Percentiles rank a stretch among this genome's conserved stretches.
Evolutionary conservation across 2,888 invertebrate species (phyloP).

Genomic region (Drosophila affinis): DNA sequence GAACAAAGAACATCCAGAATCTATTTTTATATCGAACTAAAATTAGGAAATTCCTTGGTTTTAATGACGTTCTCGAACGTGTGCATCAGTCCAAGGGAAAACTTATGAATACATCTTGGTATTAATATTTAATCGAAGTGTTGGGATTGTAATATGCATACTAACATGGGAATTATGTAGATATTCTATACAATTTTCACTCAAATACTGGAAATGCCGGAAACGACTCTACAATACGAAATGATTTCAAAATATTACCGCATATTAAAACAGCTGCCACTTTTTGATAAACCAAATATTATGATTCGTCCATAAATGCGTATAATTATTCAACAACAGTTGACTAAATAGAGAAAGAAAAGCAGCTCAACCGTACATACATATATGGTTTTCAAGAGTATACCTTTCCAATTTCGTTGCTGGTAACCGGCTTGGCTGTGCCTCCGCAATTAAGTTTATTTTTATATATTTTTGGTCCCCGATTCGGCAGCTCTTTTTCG

Average conservation of each 20-base stretch:
- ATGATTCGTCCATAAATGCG: not conserved
- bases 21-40: constrained; percentile 15
- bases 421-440: constrained; percentile 31
- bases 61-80: not conserved
- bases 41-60: constrained; percentile 14
- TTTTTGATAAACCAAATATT: not conserved
- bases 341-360: not conserved
- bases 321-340: constrained; percentile 1
- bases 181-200: too few relatives aligned
- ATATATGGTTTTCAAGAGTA: constrained; percentile 9
- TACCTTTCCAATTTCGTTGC: constrained; percentile 16
- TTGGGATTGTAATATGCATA: too few relatives aligned
- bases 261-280: constrained; percentile 9
- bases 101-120: constrained; percentile 3
- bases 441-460: constrained; percentile 38
- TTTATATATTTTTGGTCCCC: constrained; percentile 2
- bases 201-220: not conserved
- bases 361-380: not conserved
- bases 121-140: too few relatives aligned
- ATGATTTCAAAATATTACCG: not conserved
- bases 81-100: not conserved
- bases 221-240: not conserved
- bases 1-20: constrained; percentile 25
- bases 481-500: not conserved
- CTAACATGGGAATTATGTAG: too few relatives aligned